Conservation (phyloP, 2,888 invertebrate genomes). For the Drosophila nigricruria region DNA sequence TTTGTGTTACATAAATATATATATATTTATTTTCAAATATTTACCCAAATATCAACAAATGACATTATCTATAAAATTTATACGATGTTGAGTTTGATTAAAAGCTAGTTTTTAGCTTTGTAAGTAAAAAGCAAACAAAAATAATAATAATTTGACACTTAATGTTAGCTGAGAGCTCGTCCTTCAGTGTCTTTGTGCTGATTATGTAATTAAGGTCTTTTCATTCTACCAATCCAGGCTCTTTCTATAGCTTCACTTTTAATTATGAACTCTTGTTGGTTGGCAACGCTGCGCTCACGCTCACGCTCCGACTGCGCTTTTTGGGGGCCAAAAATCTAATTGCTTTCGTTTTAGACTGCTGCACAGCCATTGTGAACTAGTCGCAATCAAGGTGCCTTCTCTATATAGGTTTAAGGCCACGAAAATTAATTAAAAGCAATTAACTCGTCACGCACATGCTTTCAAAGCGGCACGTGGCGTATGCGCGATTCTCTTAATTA, state of each 20-base stretch:
- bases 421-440: constrained; percentile 75
- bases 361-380: constrained; percentile 16
- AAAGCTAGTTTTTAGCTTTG: neutral
- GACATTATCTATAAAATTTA: no score
- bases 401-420: constrained; percentile 66
- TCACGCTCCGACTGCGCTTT: constrained; percentile 24
- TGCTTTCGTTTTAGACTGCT: constrained; percentile 47
- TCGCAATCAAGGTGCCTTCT: constrained; percentile 30
- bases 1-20: neutral
- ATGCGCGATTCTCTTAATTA: constrained; percentile 49
- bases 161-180: neutral
- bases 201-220: constrained; percentile 1
- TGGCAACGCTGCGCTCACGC: constrained; percentile 3
- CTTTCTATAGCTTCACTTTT: constrained; percentile 9
- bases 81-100: neutral
- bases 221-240: neutral
- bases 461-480: constrained; percentile 49
- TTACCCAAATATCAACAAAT: neutral
- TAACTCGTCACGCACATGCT: constrained; percentile 60
- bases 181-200: neutral
- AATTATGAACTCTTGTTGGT: constrained; percentile 29
- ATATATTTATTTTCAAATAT: neutral
- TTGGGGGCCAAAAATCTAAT: constrained; percentile 47
- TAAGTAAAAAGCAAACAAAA: neutral
- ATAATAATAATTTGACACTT: neutral